Conservation (phyloP, 1,140 invertebrate genomes). For the Radopholus similis region DNA sequence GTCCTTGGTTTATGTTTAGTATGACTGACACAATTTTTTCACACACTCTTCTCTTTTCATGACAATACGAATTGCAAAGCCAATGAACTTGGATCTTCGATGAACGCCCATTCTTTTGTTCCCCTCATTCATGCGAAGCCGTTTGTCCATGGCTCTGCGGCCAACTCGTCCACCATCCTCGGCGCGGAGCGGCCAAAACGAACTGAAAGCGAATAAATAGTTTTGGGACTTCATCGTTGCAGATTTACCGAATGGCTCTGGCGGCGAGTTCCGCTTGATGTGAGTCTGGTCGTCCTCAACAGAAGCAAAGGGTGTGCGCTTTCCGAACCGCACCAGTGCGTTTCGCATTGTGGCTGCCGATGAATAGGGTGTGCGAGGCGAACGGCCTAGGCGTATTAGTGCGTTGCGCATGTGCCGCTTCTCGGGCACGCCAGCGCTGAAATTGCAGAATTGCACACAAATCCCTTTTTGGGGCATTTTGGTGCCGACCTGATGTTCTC, state of each 20-base stretch:
- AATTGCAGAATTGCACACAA: too few relatives aligned
- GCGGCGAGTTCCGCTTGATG: slow-evolving; percentile 31
- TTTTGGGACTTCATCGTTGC: not conserved
- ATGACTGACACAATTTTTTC: too few relatives aligned
- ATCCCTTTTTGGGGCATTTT: too few relatives aligned
- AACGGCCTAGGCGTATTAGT: slow-evolving; percentile 29
- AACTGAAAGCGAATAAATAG: slow-evolving; percentile 11
- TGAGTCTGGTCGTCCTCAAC: slow-evolving; percentile 19
- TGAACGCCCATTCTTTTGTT: too few relatives aligned
- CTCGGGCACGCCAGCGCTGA: slow-evolving; percentile 8
- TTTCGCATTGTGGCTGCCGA: slow-evolving; percentile 16
- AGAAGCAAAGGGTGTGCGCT: slow-evolving; percentile 12
- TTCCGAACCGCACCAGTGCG: slow-evolving; percentile 24
- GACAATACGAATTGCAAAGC: too few relatives aligned
- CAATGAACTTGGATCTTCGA: too few relatives aligned
- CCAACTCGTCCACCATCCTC: not conserved
- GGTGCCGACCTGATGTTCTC: too few relatives aligned
- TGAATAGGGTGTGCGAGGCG: slow-evolving; percentile 13
- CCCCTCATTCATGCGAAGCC: too few relatives aligned
- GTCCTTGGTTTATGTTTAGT: too few relatives aligned
- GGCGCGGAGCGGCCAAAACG: slow-evolving; percentile 24
- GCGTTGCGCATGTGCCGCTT: slow-evolving; percentile 33
- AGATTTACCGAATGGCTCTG: slow-evolving; percentile 31
- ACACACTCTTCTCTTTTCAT: too few relatives aligned
- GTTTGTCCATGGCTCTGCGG: too few relatives aligned